Evolutionary conservation across 2,888 invertebrate genomes (phyloP).

Genomic region (Mesorhabditis belari): DNA sequence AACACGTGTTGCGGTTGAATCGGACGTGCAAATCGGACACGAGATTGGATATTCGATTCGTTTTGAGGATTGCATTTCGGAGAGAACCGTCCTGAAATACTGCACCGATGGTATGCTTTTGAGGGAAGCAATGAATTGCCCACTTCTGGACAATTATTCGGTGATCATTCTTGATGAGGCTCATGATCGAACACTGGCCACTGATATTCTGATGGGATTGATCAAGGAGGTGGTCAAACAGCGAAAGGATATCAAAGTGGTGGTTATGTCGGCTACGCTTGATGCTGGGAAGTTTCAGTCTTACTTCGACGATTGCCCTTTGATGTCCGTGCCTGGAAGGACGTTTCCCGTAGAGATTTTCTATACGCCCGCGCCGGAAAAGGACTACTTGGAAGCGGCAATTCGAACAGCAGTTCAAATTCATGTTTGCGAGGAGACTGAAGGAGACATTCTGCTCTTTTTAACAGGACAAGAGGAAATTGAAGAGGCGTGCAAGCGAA

Average conservation of each 20-base stretch:
- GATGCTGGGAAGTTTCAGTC: conserved; percentile 97
- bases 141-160: conserved; percentile 89
- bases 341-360: conserved; percentile 95
- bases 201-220: conserved; percentile 95
- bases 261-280: too few species aligned
- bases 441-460: conserved; percentile 84
- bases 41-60: too few species aligned
- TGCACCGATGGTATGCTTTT: too few species aligned
- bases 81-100: conserved; percentile 82
- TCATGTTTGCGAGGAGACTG: too few species aligned
- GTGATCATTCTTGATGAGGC: conserved; percentile 95
- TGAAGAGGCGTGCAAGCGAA: too few species aligned
- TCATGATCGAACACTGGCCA: conserved; percentile 94
- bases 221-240: conserved; percentile 95
- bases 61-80: conserved; percentile 95
- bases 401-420: too few species aligned
- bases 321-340: too few species aligned
- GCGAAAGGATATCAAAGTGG: conserved; percentile 82
- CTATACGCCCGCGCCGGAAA: conserved; percentile 95
- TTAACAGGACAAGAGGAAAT: conserved; percentile 77
- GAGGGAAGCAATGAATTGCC: conserved; percentile 97
- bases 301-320: too few species aligned
- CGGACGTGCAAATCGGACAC: conserved; percentile 96
- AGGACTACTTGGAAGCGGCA: too few species aligned
- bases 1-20: conserved; percentile 95